Conservation (phyloP, 1,140 invertebrate species). For the Trachymyrmex septentrionalis region DNA sequence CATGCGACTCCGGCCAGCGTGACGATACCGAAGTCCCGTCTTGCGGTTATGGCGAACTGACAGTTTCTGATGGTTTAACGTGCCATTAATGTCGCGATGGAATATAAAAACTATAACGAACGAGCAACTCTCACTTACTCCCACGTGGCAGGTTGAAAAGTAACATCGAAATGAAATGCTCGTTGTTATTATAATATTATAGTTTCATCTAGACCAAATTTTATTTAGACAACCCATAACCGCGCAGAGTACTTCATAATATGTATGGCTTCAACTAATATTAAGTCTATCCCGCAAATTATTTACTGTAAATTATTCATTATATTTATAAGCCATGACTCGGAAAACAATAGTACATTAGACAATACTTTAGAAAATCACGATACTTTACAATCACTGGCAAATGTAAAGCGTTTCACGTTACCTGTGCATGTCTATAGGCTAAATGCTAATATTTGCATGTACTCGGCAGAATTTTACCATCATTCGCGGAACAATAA, state of each 20-base stretch:
- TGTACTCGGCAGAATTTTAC: conserved; percentile 30
- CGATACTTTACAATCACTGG: neutral
- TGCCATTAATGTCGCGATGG: neutral
- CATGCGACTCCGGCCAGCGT: neutral
- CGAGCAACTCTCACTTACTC: neutral
- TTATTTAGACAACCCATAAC: neutral
- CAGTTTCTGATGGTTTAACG: neutral
- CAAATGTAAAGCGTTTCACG: neutral
- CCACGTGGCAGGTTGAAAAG: neutral
- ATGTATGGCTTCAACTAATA: neutral
- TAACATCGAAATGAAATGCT: neutral
- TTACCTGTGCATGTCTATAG: neutral
- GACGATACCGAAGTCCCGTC: conserved; percentile 21
- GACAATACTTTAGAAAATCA: neutral
- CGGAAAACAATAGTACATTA: neutral
- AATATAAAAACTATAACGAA: conserved; percentile 17
- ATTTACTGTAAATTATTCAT: conserved; percentile 23
- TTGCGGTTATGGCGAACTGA: neutral
- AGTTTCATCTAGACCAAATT: neutral
- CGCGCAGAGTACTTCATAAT: neutral
- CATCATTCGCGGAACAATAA: conserved; percentile 25
- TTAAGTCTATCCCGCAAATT: neutral
- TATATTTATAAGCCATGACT: neutral
- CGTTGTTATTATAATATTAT: neutral
- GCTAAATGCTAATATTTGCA: conserved; percentile 27